phyloP scores from a whole-genome alignment of 1,140 invertebrate genomes.

The Portunus trituberculatus region DNA sequence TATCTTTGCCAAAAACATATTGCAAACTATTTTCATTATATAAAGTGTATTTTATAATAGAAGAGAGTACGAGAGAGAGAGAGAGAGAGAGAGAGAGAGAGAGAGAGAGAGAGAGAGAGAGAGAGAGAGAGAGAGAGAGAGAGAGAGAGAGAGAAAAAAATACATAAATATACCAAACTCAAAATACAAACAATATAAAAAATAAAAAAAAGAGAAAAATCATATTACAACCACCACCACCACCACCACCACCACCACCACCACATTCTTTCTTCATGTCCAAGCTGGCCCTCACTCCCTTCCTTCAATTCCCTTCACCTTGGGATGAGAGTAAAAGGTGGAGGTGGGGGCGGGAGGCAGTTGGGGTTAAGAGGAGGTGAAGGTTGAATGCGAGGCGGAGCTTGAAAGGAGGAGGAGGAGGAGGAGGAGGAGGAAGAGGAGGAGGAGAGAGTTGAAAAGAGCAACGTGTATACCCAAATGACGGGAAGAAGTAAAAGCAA shows the following conservation, averaged over 20 bases:
- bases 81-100: slow-evolving; percentile 37
- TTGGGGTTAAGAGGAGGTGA: background rate
- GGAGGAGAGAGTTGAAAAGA: background rate
- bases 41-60: background rate
- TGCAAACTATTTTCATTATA: slow-evolving; percentile 4
- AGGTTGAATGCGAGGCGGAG: background rate
- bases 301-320: background rate
- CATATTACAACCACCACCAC: background rate
- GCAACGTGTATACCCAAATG: background rate
- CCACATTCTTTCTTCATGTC: background rate
- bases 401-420: background rate
- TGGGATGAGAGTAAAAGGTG: background rate
- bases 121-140: background rate
- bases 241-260: background rate
- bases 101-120: slow-evolving; percentile 43
- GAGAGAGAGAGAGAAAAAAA: background rate
- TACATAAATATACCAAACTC: background rate
- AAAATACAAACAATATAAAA: background rate
- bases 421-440: background rate
- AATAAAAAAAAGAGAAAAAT: background rate
- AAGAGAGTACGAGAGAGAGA: slow-evolving; percentile 33
- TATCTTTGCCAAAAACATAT: background rate
- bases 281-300: background rate
- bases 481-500: background rate
- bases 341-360: background rate